Base-by-base conservation (phyloP, 2,797 vertebrate genomes). In the Chaenodraco wilsoni region DNA sequence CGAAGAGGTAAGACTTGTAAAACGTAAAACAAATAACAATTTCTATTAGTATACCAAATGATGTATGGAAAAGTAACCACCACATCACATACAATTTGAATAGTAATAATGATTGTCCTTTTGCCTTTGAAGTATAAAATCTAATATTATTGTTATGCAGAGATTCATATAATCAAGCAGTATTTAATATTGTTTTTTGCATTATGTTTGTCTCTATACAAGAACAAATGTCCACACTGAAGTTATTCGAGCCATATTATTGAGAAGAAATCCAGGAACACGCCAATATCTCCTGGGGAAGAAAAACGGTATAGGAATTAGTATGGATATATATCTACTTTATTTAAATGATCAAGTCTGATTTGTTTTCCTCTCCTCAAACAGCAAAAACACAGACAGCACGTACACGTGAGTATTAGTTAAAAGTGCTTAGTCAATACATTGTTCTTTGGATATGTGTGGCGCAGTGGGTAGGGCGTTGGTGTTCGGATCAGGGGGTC, bases 271-370 rank as follows among this genome's bases (percentile, higher is more conserved):
- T 91, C 95, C 95, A 67, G 93, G 90, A 81, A 89, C 93, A 17
- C 93, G 93, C 59, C 93, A 94, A 56, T 94, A 95, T 89, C 91
- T 93, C 49, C 94, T 93, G 94, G 94, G 96, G 81, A 97, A 95
- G 87, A 91, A 95, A 78, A 90, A 94, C 1, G 95, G 96, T 97
- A 90, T 37, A 90, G 91, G 0, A 10, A 52, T 52, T 12, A 41
- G 3, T 23, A n/a, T 8, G 6, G 11, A 11, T 5, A 14, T 40
- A 15, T 4, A 3, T 52, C 14, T 43, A 11, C 3, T 61, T 37
- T 27, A 6, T 48, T 37, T 7, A n/a, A 68, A 2, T 41, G 33
- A 46, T 21, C 3, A 44, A 9, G 8, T 40, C 3, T 68, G 4
- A 72, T 37, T 45, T 8, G n/a, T 2, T 71, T 67, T 49, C 0